Base-by-base conservation (phyloP, 1,140 invertebrate species). In the Linepithema humile region DNA sequence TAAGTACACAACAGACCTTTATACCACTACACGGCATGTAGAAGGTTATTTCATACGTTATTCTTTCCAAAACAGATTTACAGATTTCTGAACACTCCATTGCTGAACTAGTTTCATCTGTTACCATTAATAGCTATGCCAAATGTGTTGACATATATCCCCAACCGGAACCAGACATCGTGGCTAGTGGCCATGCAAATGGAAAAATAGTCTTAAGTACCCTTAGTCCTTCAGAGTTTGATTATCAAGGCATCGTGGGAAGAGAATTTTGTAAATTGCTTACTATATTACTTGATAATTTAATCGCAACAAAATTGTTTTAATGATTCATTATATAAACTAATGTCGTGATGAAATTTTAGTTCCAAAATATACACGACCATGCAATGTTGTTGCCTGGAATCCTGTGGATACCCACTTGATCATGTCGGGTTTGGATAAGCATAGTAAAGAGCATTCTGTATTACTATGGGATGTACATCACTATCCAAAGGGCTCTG, bases 361-460 rank as follows among this genome's bases (percentile, higher is more conserved):
- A 98, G 97, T 96, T 70, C 97, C 97, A 1, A 96, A 97, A 74
- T 97, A 97, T 93, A 95, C 97, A 45, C 95, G 98, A 38, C 96
- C 97, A 89, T 99, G 98, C 91, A 98, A 98, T 77, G 96, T 97
- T n/a, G 95, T 99, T 3, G 95, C 96, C 43, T 99, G 98, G 98
- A 98, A 98, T 94, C 96, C 96, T n/a, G 91, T 95, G n/a, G 97
- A 99, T 83, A 95, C 95, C 9, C 97, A 98, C 92, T 95, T 98
- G 82, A 91, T 99, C 67, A 97, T 97, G 2, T 97, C 96, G 80
- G 98, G 97, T 0, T 95, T 98, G 83, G 98, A 99, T 83, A 98
- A 98, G 91, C 96, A 98, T 90, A 95, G 97, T 82, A 96, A 96
- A n/a, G 97, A 98, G 91, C 96, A 97, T 91, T 97, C 97, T 48